Percentiles rank a stretch among this genome's conserved stretches.
Evolutionary conservation across 1,140 invertebrate genomes (phyloP).

Genomic region (Idris sp.): DNA sequence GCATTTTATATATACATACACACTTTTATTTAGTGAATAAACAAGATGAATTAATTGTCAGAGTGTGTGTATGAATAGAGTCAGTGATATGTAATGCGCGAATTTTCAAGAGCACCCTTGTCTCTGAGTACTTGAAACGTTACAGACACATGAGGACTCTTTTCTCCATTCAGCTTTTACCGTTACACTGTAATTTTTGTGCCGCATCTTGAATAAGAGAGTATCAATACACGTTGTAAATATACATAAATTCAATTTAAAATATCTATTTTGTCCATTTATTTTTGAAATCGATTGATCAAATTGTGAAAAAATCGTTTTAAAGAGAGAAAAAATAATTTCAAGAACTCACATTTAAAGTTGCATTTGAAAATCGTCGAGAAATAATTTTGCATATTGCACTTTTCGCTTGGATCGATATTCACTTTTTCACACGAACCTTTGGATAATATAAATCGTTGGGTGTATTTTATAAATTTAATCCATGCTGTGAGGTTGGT

Average conservation of each 20-base stretch:
- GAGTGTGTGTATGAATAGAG: constrained; percentile 41
- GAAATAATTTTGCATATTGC: constrained; percentile 28
- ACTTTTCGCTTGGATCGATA: constrained; percentile 46
- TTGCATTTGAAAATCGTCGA: constrained; percentile 4
- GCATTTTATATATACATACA: too few relatives aligned
- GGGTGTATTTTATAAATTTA: constrained; percentile 54
- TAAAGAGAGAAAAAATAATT: too few relatives aligned
- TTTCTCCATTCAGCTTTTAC: constrained; percentile 65
- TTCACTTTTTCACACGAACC: constrained; percentile 23
- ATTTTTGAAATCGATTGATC: too few relatives aligned
- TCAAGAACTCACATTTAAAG: neutral
- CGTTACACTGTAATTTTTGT: constrained; percentile 67
- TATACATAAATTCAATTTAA: too few relatives aligned
- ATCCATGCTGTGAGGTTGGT: constrained; percentile 52
- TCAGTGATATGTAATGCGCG: constrained; percentile 48
- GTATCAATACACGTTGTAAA: constrained; percentile 20
- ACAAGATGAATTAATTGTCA: constrained; percentile 47
- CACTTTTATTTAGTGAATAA: constrained; percentile 51
- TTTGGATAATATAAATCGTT: constrained; percentile 47
- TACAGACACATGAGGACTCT: constrained; percentile 50
- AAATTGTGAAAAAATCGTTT: too few relatives aligned
- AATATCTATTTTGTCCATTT: too few relatives aligned
- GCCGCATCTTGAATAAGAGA: constrained; percentile 61
- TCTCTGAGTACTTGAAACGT: constrained; percentile 36
- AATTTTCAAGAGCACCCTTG: constrained; percentile 33